These are phyloP conservation scores for Rhinopomastus cyanomelas DNA, from an alignment of 2,113 vertebrate genomes.

Conservation along the genomic window DNA sequence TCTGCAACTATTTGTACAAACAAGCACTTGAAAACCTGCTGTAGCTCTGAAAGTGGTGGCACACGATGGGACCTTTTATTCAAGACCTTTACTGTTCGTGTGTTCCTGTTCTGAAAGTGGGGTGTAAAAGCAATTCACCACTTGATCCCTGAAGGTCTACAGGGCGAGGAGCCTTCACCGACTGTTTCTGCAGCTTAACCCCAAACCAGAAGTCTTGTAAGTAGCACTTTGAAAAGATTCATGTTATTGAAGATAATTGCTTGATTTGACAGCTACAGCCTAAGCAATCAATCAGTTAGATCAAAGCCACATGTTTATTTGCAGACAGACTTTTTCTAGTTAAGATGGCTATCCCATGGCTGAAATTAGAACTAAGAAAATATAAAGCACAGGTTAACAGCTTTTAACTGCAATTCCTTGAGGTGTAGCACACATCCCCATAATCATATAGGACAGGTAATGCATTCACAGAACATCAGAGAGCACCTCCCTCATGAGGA, in stretches of 20 bases:
- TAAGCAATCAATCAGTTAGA: not conserved
- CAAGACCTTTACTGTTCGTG: not conserved
- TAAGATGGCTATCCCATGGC: not conserved
- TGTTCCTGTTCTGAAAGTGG: not conserved
- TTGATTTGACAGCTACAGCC: slow-evolving; percentile 3
- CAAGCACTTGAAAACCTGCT: not conserved
- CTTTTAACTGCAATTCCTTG: not conserved
- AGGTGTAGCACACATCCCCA: not conserved
- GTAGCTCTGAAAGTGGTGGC: not conserved
- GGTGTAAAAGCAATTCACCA: not conserved
- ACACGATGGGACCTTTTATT: not conserved
- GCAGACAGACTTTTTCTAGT: not conserved
- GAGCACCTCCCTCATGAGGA: not conserved
- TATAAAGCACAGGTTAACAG: not conserved
- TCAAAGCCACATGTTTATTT: not conserved
- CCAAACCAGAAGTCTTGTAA: not conserved
- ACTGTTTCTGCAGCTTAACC: not conserved
- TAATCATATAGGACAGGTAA: not conserved
- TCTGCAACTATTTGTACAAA: not conserved
- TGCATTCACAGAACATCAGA: not conserved
- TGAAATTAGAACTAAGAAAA: not conserved
- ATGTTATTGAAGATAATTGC: not conserved
- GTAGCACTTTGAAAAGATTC: not conserved
- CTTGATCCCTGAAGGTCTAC: not conserved
- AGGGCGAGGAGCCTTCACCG: not conserved